Base-by-base conservation (phyloP, 2,113 vertebrate genomes). In the Onychorhynchus coronatus region DNA sequence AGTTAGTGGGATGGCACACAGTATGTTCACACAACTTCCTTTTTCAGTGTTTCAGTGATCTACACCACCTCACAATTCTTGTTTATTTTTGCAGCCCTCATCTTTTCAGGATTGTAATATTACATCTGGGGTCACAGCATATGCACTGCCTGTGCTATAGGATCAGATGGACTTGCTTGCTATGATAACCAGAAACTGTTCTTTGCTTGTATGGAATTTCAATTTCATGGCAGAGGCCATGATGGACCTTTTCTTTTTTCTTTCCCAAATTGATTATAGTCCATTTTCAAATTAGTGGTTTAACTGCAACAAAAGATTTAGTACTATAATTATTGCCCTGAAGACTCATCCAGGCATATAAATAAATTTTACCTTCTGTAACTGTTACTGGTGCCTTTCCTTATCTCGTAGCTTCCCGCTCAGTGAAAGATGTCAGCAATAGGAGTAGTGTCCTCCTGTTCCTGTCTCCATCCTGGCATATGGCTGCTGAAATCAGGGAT, bases 381-480 rank as follows among this genome's bases (percentile, higher is more conserved):
- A 42, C 73, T 66, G 39, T 73, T 14, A 59, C 24, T 41, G 18
- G 31, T 37, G 3, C 84, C 49, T 94, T 52, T 91, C 46, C n/a
- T 78, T 96, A 35, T 53, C 58, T 96, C 77, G 20, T 44, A 98
- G 97, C 49, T 85, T 81, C 62, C 91, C 25, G 17, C 17, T 62
- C 12, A 42, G 39, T 88, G 76, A 77, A 88, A 82, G 91, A 98
- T 98, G 98, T 91, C 97, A 31, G 78, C 67, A 1, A 6, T 96
- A 71, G 97, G 96, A 20, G 20, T 95, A 2, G 39, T 58, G 65
- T 90, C 65, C 3, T 94, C 91, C 11, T 89, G 93, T 55, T 35
- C 92, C 72, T 49, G 71, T 19, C 50, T 91, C 61, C 47, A 2
- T 76, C 82, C 97, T 47, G 80, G 96, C 24, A n/a, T 75, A 6